Percentiles rank a stretch among this genome's conserved stretches.
phyloP scores from a whole-genome alignment of 2,797 vertebrate species.

The Pangasius larnaudii region DNA sequence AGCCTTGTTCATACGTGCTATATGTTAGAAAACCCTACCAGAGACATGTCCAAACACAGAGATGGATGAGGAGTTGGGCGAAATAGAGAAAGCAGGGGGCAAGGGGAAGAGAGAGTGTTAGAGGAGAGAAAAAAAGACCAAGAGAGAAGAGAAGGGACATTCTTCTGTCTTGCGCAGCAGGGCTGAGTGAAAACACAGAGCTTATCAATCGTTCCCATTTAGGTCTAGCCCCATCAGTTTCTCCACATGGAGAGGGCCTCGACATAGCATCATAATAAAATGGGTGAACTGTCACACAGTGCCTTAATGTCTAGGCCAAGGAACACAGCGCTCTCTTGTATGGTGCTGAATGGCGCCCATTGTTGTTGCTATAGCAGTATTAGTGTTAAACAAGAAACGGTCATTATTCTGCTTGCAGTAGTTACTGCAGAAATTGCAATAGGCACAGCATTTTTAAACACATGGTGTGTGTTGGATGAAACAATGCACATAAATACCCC shows the following conservation, averaged over 20 bases:
- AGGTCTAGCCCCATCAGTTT: slow-evolving; percentile 32
- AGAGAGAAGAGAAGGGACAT: slow-evolving; percentile 40
- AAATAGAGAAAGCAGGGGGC: not conserved
- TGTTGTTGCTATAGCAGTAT: slow-evolving; percentile 48
- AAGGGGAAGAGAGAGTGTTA: not conserved
- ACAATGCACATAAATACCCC: not conserved
- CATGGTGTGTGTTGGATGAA: slow-evolving; percentile 11
- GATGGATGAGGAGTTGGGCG: not conserved
- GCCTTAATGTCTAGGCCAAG: slow-evolving; percentile 44
- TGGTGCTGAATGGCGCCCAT: slow-evolving; percentile 39
- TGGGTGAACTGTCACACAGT: slow-evolving; percentile 56
- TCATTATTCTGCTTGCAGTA: slow-evolving; percentile 40
- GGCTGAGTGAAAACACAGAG: slow-evolving; percentile 43
- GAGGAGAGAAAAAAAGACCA: slow-evolving; percentile 9
- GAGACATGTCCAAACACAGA: not conserved
- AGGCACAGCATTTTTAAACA: slow-evolving; percentile 27
- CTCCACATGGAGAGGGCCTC: slow-evolving; percentile 50
- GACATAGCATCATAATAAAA: slow-evolving; percentile 58
- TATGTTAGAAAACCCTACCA: not conserved
- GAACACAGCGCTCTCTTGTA: slow-evolving; percentile 57
- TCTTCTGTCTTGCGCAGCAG: slow-evolving; percentile 44
- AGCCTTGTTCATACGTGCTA: not conserved
- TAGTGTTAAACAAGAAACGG: slow-evolving; percentile 56
- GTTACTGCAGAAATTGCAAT: slow-evolving; percentile 27
- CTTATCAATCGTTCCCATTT: slow-evolving; percentile 53